These are phyloP conservation scores for Sminthurides aquaticus DNA, from an alignment of 2,888 invertebrate genomes.

Conservation along the genomic window DNA sequence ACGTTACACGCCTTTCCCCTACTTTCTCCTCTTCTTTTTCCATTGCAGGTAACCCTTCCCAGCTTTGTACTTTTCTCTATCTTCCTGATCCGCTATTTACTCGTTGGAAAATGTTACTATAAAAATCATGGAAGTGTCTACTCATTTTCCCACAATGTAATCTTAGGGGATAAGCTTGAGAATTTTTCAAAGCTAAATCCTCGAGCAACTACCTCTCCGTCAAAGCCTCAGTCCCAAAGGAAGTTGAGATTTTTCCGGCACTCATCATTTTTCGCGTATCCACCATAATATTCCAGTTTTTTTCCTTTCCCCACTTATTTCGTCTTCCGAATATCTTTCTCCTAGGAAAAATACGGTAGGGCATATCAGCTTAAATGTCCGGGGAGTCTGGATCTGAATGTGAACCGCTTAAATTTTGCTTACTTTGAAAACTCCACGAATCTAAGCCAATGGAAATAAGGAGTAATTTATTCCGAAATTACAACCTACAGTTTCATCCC, in stretches of 20 bases:
- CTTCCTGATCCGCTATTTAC: neutral
- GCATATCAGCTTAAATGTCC: no score
- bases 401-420: neutral
- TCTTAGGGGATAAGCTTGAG: neutral
- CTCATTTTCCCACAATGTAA: neutral
- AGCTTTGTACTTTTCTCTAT: no score
- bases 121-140: neutral
- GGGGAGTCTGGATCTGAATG: no score
- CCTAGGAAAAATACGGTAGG: no score
- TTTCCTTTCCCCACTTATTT: neutral
- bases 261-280: neutral
- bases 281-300: neutral
- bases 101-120: neutral
- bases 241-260: neutral
- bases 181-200: neutral
- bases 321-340: neutral
- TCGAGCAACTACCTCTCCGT: neutral
- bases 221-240: neutral
- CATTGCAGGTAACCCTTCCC: no score
- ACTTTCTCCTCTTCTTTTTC: no score
- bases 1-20: no score
- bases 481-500: neutral
- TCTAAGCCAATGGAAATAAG: neutral
- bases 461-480: neutral
- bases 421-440: neutral